Base-by-base conservation (phyloP, 2,888 invertebrate species). In the Amorpha juglandis region DNA sequence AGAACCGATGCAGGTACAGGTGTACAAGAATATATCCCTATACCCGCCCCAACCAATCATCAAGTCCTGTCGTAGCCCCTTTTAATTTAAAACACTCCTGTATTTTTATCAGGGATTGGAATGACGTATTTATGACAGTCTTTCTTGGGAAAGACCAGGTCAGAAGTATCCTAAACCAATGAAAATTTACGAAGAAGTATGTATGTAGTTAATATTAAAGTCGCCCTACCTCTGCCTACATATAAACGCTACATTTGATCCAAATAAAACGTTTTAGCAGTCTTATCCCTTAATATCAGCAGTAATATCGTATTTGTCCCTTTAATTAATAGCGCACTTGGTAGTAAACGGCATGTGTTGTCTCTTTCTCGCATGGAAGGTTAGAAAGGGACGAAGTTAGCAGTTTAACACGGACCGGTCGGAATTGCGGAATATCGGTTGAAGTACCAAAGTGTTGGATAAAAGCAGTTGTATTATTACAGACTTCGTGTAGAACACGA, bases 271-370 rank as follows among this genome's bases (percentile, higher is more conserved):
- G 48, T 16, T 48, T 16, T 6, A 16, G 48, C 16, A 4, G n/a
- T 48, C 3, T 14, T 4, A 6, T 48, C 16, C 48, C 14, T n/a
- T 48, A 48, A 48, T 48, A 48, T 48, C 48, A 16, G 16, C 16
- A n/a, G 48, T 48, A 48, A 38, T 38, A 48, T 48, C 48, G 48
- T 48, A 48, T 48, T 48, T 48, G 48, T 48, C 48, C 16, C 48
- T 48, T 48, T 4, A 48, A 16, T 48, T 48, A 16, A n/a, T 48
- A 48, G 16, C 16, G 16, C 48, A 16, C 48, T 16, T n/a, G 48
- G 38, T 38, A 1, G 16, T 48, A 48, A 48, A 48, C 16, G 48
- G 48, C 16, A 16, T 48, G 6, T 48, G 48, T 8, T 16, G 48
- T 48, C n/a, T 48, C 48, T 6, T 48, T 48, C 16, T n/a, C n/a